Evolutionary conservation across 64 coral and sea anemone species (phyloP), one percentile per base, ranked within the genome.

Genomic region (Platygyra sinensis): DNA sequence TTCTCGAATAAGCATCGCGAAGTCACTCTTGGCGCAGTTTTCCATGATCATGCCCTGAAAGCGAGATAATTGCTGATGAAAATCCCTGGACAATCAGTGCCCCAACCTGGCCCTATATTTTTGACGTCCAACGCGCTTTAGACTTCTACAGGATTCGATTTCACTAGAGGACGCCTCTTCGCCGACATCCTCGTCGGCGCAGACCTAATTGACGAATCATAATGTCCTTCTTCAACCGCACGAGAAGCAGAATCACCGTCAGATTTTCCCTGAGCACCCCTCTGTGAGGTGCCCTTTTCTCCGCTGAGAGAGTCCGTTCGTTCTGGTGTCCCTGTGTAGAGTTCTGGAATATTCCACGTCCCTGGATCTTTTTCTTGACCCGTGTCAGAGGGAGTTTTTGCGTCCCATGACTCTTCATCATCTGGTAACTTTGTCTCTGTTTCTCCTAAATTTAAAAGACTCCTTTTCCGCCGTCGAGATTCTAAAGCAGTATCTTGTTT

Each of bases 151-250:
- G 81, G 81, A 15, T 71, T 84, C 4, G 81, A 69, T 50, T 84
- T 84, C 9, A 84, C 81, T 2, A 84, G 81, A 9, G 81, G 81
- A 22, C 81, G 81, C 33, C 81, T 24, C 10, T 84, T 84, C 5
- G 81, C 81, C 20, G 81, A 84, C 36, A 84, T 67, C 31, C 81
- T 69, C 3, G 81, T 84, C 62, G 32, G 81, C 36, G 62, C 19
- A 27, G 62, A n/a, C 32, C 81, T 67, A 20, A 31, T 12, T 84
- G 38, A 84, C 5, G 65, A 33, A 51, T 84, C 81, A 69, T 27
- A 67, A 69, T 50, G 24, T 25, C 81, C 62, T 4, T 36, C 20
- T 84, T 84, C 62, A 12, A 39, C 19, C 2, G 31, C 62, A 22
- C 22, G 62, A 67, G 81, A 50, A 62, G 81, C 51, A 17, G 14